Evolutionary conservation across 92 coral and sea anemone species (phyloP).

Genomic region (Blastomussa wellsi): DNA sequence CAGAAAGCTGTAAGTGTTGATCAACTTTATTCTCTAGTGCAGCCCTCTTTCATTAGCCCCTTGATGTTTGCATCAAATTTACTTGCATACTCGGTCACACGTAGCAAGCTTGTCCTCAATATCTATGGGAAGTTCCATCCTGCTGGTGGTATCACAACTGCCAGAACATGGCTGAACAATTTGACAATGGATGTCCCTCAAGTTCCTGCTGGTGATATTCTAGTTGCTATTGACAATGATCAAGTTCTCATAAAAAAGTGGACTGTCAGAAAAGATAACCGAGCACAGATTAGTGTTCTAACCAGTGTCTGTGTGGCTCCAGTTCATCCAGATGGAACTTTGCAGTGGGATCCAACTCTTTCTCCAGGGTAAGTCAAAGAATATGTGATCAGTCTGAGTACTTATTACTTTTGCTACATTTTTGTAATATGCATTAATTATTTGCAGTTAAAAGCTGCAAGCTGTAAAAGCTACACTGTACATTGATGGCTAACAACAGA

Average conservation of each 20-base stretch:
- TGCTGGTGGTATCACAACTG: slow-evolving; percentile 22
- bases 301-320: slow-evolving; percentile 45
- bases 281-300: slow-evolving; percentile 46
- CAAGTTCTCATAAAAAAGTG: slow-evolving; percentile 43
- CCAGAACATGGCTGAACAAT: slow-evolving; percentile 25
- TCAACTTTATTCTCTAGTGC: slow-evolving; percentile 33
- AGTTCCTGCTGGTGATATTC: slow-evolving; percentile 37
- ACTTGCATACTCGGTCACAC: slow-evolving; percentile 30
- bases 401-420: no score
- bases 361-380: slow-evolving; percentile 41
- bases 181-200: slow-evolving; percentile 28
- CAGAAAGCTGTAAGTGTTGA: slow-evolving; percentile 24
- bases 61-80: slow-evolving; percentile 35
- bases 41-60: slow-evolving; percentile 33
- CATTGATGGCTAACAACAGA: no score
- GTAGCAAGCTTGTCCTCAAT: slow-evolving; percentile 30
- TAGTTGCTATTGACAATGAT: slow-evolving; percentile 42
- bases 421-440: no score
- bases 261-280: slow-evolving; percentile 45
- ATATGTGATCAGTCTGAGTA: neutral
- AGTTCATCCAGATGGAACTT: slow-evolving; percentile 19
- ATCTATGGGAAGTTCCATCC: slow-evolving; percentile 31
- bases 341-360: slow-evolving; percentile 16
- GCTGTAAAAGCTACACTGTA: no score
- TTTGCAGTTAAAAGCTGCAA: no score